Conservation (phyloP, 2,113 vertebrate genomes). For the Mastomys natalensis region DNA sequence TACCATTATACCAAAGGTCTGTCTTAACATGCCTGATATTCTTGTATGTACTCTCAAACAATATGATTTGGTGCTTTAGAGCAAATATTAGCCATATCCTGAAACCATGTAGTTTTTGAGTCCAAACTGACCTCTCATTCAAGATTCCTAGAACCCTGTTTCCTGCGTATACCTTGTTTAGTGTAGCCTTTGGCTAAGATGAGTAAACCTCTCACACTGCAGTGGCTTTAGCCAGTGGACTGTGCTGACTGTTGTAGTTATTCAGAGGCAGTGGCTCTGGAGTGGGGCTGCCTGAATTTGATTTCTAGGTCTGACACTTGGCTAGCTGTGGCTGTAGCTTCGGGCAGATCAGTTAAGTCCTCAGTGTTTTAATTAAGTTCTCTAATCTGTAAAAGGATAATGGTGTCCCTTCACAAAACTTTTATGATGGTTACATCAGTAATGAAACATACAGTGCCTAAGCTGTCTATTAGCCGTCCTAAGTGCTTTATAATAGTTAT, state of each 20-base stretch:
- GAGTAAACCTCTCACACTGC: background rate
- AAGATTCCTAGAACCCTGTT: slow-evolving; percentile 38
- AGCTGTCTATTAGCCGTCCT: background rate
- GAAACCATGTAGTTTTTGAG: slow-evolving; percentile 1
- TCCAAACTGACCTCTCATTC: background rate
- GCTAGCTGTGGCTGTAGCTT: slow-evolving; percentile 31
- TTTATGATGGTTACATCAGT: slow-evolving; percentile 54
- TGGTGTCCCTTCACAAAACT: background rate
- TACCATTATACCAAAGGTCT: no score
- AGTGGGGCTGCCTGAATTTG: background rate
- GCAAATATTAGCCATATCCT: slow-evolving; percentile 25
- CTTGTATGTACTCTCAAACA: slow-evolving; percentile 35
- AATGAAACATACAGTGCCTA: background rate
- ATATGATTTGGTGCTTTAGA: background rate
- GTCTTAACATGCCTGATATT: background rate
- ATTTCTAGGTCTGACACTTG: slow-evolving; percentile 20
- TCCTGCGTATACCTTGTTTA: slow-evolving; percentile 36
- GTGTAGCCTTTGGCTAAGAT: background rate
- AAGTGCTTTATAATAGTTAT: slow-evolving; percentile 9
- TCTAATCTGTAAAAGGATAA: slow-evolving; percentile 20
- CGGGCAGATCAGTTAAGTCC: background rate
- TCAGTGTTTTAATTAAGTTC: slow-evolving; percentile 31
- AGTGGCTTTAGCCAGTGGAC: background rate
- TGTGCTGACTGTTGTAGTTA: background rate
- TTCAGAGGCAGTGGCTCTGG: background rate